Evolutionary conservation across 2,113 vertebrate species (phyloP).

Genomic region (Rhizomys pruinosus): DNA sequence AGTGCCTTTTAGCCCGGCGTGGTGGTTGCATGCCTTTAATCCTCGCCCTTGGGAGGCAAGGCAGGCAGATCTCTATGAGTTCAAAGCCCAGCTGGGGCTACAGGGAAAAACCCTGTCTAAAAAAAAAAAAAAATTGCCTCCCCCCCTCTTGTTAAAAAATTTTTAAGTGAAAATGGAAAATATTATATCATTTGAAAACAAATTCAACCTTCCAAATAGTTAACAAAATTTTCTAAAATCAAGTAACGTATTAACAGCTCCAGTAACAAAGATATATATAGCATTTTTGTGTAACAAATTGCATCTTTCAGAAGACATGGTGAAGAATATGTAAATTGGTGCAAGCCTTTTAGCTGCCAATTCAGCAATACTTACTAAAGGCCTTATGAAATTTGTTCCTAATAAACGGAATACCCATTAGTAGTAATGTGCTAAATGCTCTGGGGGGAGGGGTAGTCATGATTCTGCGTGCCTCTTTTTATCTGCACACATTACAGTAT

Average conservation of each 20-base stretch:
- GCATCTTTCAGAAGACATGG: not conserved
- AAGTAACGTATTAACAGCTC: no score
- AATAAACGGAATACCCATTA: not conserved
- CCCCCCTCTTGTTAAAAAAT: no score
- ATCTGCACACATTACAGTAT: not conserved
- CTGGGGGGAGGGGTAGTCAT: not conserved
- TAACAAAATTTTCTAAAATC: conserved; percentile 30
- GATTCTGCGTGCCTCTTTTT: not conserved
- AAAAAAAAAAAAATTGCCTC: no score
- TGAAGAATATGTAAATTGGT: not conserved
- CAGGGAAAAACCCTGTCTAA: no score
- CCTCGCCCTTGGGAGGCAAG: no score
- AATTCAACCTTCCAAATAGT: conserved; percentile 26
- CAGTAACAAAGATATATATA: not conserved
- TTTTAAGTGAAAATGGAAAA: conserved; percentile 21
- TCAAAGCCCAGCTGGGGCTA: no score
- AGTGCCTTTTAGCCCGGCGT: no score
- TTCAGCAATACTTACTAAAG: conserved; percentile 33
- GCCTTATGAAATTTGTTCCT: not conserved
- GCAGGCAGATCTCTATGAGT: no score
- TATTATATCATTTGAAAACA: conserved; percentile 2
- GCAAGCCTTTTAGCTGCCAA: not conserved
- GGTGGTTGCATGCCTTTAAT: no score
- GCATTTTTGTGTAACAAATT: not conserved
- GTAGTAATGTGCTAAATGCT: not conserved